Evolutionary conservation across 2,113 vertebrate genomes (phyloP).

Genomic region (Sprattus sprattus): DNA sequence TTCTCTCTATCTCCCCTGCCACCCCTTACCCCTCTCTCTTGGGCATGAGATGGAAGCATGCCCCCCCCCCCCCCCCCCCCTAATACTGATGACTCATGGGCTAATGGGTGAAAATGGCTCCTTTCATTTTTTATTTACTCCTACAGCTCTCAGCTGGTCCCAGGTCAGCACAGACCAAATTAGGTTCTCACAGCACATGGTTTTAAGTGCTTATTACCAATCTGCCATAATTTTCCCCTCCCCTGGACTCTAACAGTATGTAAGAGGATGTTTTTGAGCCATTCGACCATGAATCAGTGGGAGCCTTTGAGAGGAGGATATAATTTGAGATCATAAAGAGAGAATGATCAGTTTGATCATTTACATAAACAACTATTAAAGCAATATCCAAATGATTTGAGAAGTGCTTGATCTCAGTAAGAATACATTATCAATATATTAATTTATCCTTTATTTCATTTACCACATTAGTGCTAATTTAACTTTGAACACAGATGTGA

Average conservation of each 20-base stretch:
- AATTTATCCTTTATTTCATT: too few species aligned
- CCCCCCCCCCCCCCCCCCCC: background rate
- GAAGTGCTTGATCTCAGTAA: too few species aligned
- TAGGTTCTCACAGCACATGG: background rate
- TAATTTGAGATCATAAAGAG: too few species aligned
- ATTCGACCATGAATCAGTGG: background rate
- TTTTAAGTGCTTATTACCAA: background rate
- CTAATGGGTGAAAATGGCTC: constrained; percentile 5
- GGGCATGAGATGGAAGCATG: background rate
- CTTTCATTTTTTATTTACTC: background rate
- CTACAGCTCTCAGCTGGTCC: background rate
- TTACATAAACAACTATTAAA: too few species aligned
- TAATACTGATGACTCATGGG: background rate
- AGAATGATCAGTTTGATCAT: too few species aligned
- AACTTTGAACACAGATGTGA: too few species aligned
- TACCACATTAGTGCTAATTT: too few species aligned
- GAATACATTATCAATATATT: too few species aligned
- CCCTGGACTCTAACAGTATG: background rate
- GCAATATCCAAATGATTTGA: too few species aligned
- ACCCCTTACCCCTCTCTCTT: background rate
- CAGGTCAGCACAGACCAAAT: background rate
- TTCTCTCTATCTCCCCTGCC: background rate
- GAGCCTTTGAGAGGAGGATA: background rate
- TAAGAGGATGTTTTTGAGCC: background rate
- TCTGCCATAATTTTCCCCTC: background rate